A percentile compares a stretch with the other conserved stretches of the same genome.
These are phyloP conservation scores for Gallinago jamesoni DNA, from an alignment of 2,113 vertebrate species.

Conservation along the genomic window DNA sequence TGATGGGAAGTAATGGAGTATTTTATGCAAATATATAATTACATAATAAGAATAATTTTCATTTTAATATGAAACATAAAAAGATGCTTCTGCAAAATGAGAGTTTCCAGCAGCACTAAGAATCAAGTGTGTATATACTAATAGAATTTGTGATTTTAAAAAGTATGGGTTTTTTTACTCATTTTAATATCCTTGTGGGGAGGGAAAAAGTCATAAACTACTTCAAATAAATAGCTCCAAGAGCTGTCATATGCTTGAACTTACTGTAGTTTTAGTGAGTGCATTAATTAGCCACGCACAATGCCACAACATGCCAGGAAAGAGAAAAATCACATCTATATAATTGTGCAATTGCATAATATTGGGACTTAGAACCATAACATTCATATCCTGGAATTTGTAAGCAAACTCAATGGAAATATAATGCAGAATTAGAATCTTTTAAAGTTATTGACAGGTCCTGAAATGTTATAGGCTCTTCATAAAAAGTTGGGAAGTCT, in stretches of 20 bases:
- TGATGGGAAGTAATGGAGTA: neutral
- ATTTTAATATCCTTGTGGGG: neutral
- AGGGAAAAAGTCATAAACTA: neutral
- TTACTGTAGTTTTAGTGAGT: neutral
- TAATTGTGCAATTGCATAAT: neutral
- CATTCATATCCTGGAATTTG: neutral
- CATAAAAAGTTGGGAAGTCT: neutral
- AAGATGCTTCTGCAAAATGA: neutral
- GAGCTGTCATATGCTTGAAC: neutral
- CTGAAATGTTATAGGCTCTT: neutral
- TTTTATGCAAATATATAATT: neutral
- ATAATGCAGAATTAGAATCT: neutral
- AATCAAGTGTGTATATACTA: neutral
- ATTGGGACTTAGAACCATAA: neutral
- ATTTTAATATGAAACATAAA: neutral
- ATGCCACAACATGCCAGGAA: neutral
- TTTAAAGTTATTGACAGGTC: neutral
- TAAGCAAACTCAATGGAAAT: neutral
- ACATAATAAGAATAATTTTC: neutral
- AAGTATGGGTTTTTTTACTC: neutral
- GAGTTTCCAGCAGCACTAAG: neutral
- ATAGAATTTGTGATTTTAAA: neutral
- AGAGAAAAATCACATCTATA: neutral
- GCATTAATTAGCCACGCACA: neutral
- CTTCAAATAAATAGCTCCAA: neutral